These are phyloP conservation scores for Chrysopa pallens DNA, from an alignment of 1,140 invertebrate species.

Conservation along the genomic window DNA sequence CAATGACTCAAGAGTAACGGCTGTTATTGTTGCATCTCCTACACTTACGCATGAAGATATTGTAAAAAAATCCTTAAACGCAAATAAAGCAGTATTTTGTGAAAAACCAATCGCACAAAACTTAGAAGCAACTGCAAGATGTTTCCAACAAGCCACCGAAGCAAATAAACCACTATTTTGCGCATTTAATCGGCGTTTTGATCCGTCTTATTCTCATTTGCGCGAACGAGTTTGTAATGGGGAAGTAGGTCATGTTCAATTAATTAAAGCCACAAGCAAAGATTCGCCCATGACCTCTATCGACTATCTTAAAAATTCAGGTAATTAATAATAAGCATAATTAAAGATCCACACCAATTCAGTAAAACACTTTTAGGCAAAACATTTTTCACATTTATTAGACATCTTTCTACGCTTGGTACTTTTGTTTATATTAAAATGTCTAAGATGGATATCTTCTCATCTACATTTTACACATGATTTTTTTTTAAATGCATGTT, in stretches of 20 bases:
- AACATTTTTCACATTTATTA: too few relatives aligned
- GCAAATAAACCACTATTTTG: conserved; percentile 35
- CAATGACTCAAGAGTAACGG: conserved; percentile 35
- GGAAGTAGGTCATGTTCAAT: conserved; percentile 39
- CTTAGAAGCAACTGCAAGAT: conserved; percentile 28
- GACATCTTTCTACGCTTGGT: too few relatives aligned
- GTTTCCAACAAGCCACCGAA: conserved; percentile 36
- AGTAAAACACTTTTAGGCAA: too few relatives aligned
- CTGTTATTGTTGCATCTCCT: conserved; percentile 36
- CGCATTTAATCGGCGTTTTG: conserved; percentile 49
- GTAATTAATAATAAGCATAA: conserved; percentile 15
- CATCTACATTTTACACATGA: too few relatives aligned
- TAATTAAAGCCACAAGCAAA: conserved; percentile 38
- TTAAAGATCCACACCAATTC: too few relatives aligned
- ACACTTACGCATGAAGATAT: conserved; percentile 41
- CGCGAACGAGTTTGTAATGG: conserved; percentile 30
- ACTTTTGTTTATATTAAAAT: too few relatives aligned
- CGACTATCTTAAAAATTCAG: conserved; percentile 40
- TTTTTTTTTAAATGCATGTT: too few relatives aligned
- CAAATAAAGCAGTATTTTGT: conserved; percentile 45
- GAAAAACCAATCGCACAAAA: conserved; percentile 51
- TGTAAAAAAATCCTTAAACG: conserved; percentile 31
- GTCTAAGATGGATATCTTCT: too few relatives aligned
- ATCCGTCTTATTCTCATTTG: conserved; percentile 36
- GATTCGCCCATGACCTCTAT: conserved; percentile 41